Percentiles rank a stretch among this genome's conserved stretches.
These are phyloP conservation scores for Colletes gigas DNA, from an alignment of 1,140 invertebrate genomes.

Conservation along the genomic window DNA sequence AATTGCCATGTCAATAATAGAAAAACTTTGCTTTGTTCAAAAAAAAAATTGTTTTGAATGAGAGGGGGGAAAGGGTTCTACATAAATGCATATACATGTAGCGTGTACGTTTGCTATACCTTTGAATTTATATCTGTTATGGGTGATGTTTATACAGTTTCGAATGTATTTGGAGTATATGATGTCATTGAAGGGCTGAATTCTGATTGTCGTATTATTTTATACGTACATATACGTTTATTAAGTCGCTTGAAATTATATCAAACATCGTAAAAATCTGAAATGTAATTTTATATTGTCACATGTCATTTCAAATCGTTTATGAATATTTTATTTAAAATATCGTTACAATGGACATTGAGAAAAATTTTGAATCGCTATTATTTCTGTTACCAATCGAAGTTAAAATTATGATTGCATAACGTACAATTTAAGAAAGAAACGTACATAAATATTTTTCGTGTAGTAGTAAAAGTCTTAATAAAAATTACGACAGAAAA, in stretches of 20 bases:
- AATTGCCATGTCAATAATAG: slow-evolving; percentile 45
- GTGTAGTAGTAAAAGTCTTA: not conserved
- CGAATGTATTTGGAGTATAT: slow-evolving; percentile 58
- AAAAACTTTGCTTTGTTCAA: slow-evolving; percentile 38
- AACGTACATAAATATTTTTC: not conserved
- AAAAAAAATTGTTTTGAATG: slow-evolving; percentile 40
- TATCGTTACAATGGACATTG: not conserved
- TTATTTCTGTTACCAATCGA: not conserved
- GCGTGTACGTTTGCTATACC: slow-evolving; percentile 24
- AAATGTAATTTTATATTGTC: slow-evolving; percentile 21
- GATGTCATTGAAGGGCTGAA: slow-evolving; percentile 72
- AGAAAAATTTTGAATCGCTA: not conserved
- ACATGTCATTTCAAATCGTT: not conserved
- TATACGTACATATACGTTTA: slow-evolving; percentile 24
- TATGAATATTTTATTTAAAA: not conserved
- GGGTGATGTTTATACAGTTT: slow-evolving; percentile 70
- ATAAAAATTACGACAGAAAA: slow-evolving; percentile 1
- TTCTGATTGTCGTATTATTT: slow-evolving; percentile 61
- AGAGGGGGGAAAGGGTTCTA: not conserved
- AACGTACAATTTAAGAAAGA: slow-evolving; percentile 1
- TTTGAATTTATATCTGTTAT: slow-evolving; percentile 38
- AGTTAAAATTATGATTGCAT: not conserved
- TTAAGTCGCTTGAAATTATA: slow-evolving; percentile 6
- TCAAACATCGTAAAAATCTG: not conserved
- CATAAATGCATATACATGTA: slow-evolving; percentile 33